These are phyloP conservation scores for Geotrupes spiniger DNA, from an alignment of 2,888 invertebrate species.

Conservation along the genomic window DNA sequence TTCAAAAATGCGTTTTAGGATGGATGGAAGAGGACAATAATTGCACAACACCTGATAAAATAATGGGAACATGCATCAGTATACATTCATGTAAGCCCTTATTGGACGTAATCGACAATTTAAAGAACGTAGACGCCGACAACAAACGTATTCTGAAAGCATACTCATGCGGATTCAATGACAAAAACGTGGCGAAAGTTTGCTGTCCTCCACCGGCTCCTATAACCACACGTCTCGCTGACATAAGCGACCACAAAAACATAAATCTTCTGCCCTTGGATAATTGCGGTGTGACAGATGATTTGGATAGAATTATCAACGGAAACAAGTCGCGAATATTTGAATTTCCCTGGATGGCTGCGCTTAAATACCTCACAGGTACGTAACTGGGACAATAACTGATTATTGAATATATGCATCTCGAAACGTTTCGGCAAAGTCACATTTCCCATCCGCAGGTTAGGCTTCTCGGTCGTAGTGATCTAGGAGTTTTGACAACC, in stretches of 20 bases:
- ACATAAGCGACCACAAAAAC: conserved; percentile 10
- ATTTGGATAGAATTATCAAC: conserved; percentile 55
- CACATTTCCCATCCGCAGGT: no score
- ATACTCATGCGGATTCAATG: conserved; percentile 47
- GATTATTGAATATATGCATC: no score
- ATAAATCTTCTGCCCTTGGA: conserved; percentile 12
- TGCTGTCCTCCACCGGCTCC: conserved; percentile 55
- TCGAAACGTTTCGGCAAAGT: no score
- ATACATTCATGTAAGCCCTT: conserved; percentile 37
- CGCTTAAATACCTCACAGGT: conserved; percentile 57
- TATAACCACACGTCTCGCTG: conserved; percentile 12
- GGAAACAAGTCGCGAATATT: conserved; percentile 60
- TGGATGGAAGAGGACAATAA: conserved; percentile 35
- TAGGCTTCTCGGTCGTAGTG: no score
- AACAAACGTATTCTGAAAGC: background rate
- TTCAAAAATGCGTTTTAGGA: no score
- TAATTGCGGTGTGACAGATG: conserved; percentile 58
- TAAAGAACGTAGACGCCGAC: background rate
- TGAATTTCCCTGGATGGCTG: conserved; percentile 75
- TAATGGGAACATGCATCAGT: conserved; percentile 43
- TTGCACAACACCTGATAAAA: conserved; percentile 44
- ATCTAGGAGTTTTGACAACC: no score
- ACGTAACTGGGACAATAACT: conserved; percentile 4
- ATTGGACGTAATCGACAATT: conserved; percentile 17
- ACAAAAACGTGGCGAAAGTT: conserved; percentile 51